A percentile compares a stretch with the other conserved stretches of the same genome.
Evolutionary conservation across 2,797 vertebrate genomes (phyloP).

Genomic region (Acanthis flammea): DNA sequence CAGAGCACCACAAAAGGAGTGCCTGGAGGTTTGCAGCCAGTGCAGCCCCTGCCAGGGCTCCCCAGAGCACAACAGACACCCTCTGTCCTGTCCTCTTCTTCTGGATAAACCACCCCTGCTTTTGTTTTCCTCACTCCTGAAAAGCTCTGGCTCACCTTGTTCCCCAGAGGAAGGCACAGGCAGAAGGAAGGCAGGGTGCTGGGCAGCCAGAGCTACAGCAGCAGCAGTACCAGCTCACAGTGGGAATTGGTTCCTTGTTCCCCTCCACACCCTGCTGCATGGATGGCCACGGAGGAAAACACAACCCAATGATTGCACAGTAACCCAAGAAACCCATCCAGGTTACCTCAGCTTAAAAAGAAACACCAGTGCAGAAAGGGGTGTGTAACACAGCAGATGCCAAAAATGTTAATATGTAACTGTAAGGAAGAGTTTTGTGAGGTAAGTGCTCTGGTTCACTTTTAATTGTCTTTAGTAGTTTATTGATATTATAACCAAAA

Average conservation of each 20-base stretch:
- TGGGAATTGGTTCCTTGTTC: background rate
- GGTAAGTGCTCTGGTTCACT: background rate
- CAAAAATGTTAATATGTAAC: constrained; percentile 56
- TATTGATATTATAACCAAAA: background rate
- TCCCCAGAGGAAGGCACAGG: background rate
- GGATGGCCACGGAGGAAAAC: background rate
- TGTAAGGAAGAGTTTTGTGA: background rate
- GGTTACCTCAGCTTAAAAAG: constrained; percentile 15
- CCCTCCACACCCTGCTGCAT: constrained; percentile 17
- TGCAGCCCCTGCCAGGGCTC: background rate
- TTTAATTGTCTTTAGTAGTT: background rate
- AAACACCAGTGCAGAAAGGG: constrained; percentile 26
- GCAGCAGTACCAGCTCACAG: background rate
- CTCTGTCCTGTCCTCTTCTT: background rate
- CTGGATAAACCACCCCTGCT: accelerated
- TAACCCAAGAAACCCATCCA: constrained; percentile 56
- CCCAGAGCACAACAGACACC: accelerated
- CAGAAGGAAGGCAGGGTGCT: background rate
- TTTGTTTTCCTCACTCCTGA: background rate
- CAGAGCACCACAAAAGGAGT: accelerated
- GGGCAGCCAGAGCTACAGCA: background rate
- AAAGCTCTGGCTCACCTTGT: background rate
- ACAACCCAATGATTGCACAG: constrained; percentile 21
- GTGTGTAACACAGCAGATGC: constrained; percentile 12
- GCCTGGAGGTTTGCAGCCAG: background rate